Evolutionary conservation across 1,140 invertebrate species (phyloP), one percentile per base, ranked within the genome.

Genomic region (Nasonia giraulti): DNA sequence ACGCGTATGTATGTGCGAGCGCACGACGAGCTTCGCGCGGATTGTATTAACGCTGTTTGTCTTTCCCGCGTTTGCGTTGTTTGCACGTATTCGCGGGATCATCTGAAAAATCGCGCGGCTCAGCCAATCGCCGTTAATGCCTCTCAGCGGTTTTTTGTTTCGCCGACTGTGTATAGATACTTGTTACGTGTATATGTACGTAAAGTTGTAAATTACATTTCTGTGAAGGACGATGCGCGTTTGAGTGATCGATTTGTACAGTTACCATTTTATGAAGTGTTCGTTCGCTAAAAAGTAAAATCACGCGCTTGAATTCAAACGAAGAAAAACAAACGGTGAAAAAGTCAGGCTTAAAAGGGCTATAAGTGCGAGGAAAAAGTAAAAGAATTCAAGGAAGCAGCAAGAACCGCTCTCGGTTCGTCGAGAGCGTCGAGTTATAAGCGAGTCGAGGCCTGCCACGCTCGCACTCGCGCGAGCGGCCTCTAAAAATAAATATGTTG

Each of bases 401-500:
- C 55, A n/a, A 62, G 55, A 62, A 62, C n/a, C 55, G 17, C 55
- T 37, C 33, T 37, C 55, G 55, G 55, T 62, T 62, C 20, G 55
- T n/a, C 55, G 20, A 62, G 55, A 76, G 74, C 17, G 37, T n/a
- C 37, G 74, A 40, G 74, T 62, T 62, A 62, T 33, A 76, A 23
- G 75, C 11, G 47, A 73, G 40, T n/a, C 76, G 66, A 50, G 62
- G 66, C 40, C 33, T 78, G 82, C 50, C 31, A 27, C 50, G 78
- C 37, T 33, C 23, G 33, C 77, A 27, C 27, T 27, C 27, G 27
- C 27, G 27, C 27, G 27, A 27, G 79, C 88, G 86, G 91, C 89
- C 91, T 93, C 92, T 92, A 92, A 93, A 93, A 93, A 93, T 93
- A 93, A 93, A 93, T 92, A 92, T 92, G 92, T 93, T 93, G 92